Evolutionary conservation across 2,888 invertebrate species (phyloP).

Genomic region (Cyclophora albipunctata): DNA sequence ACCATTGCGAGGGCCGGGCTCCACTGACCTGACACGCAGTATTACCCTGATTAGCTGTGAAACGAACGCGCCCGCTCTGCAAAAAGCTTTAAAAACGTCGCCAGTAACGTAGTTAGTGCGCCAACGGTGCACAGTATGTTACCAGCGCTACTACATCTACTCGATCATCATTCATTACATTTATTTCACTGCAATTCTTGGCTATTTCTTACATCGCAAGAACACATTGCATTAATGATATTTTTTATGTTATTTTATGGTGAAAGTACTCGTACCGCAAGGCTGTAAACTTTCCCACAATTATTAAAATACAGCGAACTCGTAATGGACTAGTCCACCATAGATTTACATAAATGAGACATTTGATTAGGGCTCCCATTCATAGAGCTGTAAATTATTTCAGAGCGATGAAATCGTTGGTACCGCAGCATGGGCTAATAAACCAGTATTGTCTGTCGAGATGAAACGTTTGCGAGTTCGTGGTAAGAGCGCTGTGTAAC

Average conservation of each 20-base stretch:
- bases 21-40: conserved; percentile 38
- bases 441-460: conserved; percentile 29
- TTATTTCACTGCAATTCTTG: too few relatives aligned
- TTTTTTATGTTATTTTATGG: too few relatives aligned
- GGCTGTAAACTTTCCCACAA: too few relatives aligned
- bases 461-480: conserved; percentile 38
- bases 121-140: conserved; percentile 20
- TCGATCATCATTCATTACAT: conserved; percentile 7
- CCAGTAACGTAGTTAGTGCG: conserved; percentile 58
- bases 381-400: conserved; percentile 13
- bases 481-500: conserved; percentile 44
- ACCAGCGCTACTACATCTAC: conserved; percentile 11
- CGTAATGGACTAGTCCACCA: background rate
- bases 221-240: too few relatives aligned
- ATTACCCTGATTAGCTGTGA: conserved; percentile 62
- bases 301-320: too few relatives aligned
- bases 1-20: conserved; percentile 23
- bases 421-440: conserved; percentile 23
- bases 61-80: conserved; percentile 40
- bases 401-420: conserved; percentile 4
- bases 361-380: conserved; percentile 16
- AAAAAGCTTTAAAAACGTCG: conserved; percentile 69
- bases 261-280: too few relatives aligned
- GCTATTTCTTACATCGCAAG: too few relatives aligned
- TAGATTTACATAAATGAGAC: conserved; percentile 9